Evolutionary conservation across 1,140 invertebrate species (phyloP).

Genomic region (Hydropsyche tenuis): DNA sequence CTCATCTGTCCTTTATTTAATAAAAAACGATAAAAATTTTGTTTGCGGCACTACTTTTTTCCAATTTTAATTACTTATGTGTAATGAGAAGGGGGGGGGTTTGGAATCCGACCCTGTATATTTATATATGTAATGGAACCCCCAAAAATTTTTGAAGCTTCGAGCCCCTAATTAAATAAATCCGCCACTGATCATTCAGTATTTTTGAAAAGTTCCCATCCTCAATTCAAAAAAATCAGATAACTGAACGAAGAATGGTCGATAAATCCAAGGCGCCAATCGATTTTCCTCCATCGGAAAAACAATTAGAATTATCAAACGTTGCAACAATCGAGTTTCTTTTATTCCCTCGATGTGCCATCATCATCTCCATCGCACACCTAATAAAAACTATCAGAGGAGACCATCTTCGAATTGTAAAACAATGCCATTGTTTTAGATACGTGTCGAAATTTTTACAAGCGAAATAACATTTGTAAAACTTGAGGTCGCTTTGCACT

Average conservation of each 20-base stretch:
- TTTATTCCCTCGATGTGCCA: neutral
- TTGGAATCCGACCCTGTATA: too few relatives aligned
- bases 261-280: neutral
- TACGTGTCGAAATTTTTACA: slow-evolving; percentile 19
- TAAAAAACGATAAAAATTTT: too few relatives aligned
- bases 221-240: neutral
- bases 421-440: slow-evolving; percentile 11
- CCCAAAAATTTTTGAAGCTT: too few relatives aligned
- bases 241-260: neutral
- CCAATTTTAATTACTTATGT: too few relatives aligned
- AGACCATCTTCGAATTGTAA: slow-evolving; percentile 7
- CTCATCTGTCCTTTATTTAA: too few relatives aligned
- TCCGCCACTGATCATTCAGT: too few relatives aligned
- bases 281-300: slow-evolving; percentile 11
- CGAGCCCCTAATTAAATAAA: too few relatives aligned
- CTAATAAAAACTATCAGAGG: too few relatives aligned
- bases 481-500: slow-evolving; percentile 11
- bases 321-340: slow-evolving; percentile 1
- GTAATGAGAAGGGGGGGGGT: too few relatives aligned
- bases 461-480: slow-evolving; percentile 13
- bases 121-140: too few relatives aligned
- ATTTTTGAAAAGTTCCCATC: too few relatives aligned
- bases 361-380: neutral
- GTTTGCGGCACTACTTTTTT: too few relatives aligned
- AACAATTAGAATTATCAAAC: neutral